Base-by-base conservation (phyloP, 2,113 vertebrate species). In the Vulpes ferrilata region DNA sequence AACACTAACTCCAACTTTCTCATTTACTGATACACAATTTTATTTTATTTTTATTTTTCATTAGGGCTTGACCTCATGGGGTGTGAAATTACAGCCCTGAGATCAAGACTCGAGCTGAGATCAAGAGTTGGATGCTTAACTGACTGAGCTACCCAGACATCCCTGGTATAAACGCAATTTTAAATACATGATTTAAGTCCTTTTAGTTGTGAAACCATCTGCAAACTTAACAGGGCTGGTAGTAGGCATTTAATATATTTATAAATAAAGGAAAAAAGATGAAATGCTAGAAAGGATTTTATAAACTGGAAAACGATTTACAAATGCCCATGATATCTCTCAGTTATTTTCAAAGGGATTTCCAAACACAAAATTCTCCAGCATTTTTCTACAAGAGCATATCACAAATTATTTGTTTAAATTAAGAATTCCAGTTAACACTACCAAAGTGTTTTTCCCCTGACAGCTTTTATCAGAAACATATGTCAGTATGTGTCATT, bases 321-420 rank as follows among this genome's bases (percentile, higher is more conserved):
- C 5, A 71, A 32, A 69, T 69, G 23, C 11, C 30, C 35, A 51
- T 81, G 65, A 51, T 82, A 67, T 15, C 3, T 43, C 60, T 27
- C 53, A 38, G 62, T 73, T 83, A 91, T 82, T 82, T 96, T 94
- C n/a, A 93, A 43, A 51, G 35, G 20, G 83, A 69, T 23, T 82
- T 78, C 60, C 48, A 76, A n/a, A 81, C 38, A 76, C 25, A 88
- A 62, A 90, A 93, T n/a, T 91, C 87, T 88, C 38, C 7, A 69
- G 32, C 57, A 67, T 60, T 74, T 90, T 65, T 30, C 71, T 27
- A 35, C 30, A 64, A 73, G 11, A 35, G 27, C 57, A 4, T 48
- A 71, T 57, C 43, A 78, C 27, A 83, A 69, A 13, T 64, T 95
- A 82, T 76, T 91, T 93, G 43, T 22, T 91, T 59, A n/a, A 38